Evolutionary conservation across 2,113 vertebrate species (phyloP).

Genomic region (Leiothrix lutea): DNA sequence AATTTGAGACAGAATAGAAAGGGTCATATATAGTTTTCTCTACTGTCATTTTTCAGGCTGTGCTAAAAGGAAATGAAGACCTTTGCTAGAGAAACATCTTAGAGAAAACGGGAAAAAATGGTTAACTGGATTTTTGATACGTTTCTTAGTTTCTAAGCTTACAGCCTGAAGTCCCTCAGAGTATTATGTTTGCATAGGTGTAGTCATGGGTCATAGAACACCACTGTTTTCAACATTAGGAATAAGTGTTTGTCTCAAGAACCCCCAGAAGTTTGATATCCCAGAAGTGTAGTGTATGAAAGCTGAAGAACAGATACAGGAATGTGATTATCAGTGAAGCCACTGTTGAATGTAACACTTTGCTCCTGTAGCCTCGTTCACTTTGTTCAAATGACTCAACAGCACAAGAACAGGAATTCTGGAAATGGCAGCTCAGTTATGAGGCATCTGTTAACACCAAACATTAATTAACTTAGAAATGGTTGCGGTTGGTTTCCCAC

Average conservation of each 20-base stretch:
- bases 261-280: neutral
- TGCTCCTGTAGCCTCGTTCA: accelerated
- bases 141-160: neutral
- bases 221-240: neutral
- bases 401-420: neutral
- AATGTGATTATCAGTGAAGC: neutral
- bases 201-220: neutral
- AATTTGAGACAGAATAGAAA: neutral
- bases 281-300: neutral
- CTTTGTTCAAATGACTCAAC: neutral
- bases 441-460: neutral
- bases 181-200: neutral
- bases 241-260: neutral
- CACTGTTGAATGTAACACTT: neutral
- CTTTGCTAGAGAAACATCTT: neutral
- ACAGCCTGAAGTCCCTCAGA: neutral
- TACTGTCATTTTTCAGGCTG: neutral
- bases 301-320: neutral
- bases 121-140: neutral
- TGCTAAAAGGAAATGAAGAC: neutral
- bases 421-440: neutral
- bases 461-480: neutral
- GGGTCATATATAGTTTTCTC: neutral
- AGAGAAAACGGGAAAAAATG: neutral
- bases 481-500: neutral